Evolutionary conservation across 2,113 vertebrate genomes (phyloP), one percentile per base, ranked within the genome.

Genomic region (Ceyx melanurus): DNA sequence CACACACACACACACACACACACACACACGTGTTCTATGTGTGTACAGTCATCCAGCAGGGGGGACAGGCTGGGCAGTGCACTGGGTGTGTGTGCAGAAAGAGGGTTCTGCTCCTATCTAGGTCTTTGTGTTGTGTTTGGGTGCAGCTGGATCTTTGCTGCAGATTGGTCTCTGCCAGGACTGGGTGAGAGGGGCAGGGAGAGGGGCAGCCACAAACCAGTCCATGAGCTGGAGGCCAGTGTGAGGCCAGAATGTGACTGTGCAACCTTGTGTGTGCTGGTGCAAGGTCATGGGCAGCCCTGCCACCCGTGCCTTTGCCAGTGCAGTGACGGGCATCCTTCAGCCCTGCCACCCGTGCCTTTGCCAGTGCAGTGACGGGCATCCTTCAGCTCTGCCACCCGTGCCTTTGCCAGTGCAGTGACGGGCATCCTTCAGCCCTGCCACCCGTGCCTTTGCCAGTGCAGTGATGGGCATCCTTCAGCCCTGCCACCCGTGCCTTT

Each of bases 161-260:
- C 19, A 2, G 66, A 68, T 71, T 81, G 61, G 31, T 50, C 14
- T 46, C 23, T 71, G 2, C 37, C 37, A 37, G 37, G 37, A 37
- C 37, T 37, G 37, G 10, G 37, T 37, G 37, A 37, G 37, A 37
- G 37, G 37, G 10, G 37, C 37, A 37, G 37, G 37, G 37, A 37
- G 37, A 37, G 37, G 37, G 37, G 18, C 22, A 8, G 11, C 62
- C 72, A 53, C 78, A 58, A 31, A 21, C 28, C 7, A 4, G 5
- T 9, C 20, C 4, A 45, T 42, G 28, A 5, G 25, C 11, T 28
- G 56, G 23, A 3, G 67, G 10, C 29, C 76, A 12, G 15, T 0
- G 0, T 43, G 37, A 10, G 60, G 15, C n/a, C 20, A 2, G 20
- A 9, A 8, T 3, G 28, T 6, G 3, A 7, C 11, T 0, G 0